These are phyloP conservation scores for Emesis furor DNA, from an alignment of 2,888 invertebrate species.

Conservation along the genomic window DNA sequence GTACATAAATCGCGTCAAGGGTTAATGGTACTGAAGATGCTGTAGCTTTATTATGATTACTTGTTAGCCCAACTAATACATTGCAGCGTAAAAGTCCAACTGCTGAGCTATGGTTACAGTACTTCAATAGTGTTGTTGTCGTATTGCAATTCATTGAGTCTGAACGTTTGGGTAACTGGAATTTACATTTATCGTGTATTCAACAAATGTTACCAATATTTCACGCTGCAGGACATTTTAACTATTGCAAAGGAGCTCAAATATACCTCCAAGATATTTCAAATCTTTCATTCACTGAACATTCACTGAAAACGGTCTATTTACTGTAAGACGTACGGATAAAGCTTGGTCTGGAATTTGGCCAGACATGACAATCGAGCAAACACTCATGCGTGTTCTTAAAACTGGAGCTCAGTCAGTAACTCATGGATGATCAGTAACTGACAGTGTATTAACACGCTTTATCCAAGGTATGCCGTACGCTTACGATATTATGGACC, in stretches of 20 bases:
- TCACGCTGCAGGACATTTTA: neutral
- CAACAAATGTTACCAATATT: neutral
- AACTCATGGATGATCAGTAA: neutral
- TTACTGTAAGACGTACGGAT: neutral
- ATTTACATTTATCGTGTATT: neutral
- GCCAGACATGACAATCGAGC: neutral
- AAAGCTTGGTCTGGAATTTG: neutral
- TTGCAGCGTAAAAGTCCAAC: neutral
- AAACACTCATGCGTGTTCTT: neutral
- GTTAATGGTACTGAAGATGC: no score
- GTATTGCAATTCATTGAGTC: neutral
- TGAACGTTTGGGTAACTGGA: neutral
- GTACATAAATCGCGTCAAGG: no score
- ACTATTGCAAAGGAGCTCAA: neutral
- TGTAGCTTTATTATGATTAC: no score
- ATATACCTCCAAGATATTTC: neutral
- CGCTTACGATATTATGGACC: neutral
- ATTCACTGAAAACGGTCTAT: neutral
- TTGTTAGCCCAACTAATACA: no score
- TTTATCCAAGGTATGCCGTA: constrained; percentile 1
- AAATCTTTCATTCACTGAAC: no score
- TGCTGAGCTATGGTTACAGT: neutral
- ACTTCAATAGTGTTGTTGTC: neutral
- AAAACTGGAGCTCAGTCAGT: neutral
- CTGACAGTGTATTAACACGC: neutral